A percentile compares a stretch with the other conserved stretches of the same genome.
Conservation (phyloP, 2,888 invertebrate species). For the Cecidostiba fungosa region DNA sequence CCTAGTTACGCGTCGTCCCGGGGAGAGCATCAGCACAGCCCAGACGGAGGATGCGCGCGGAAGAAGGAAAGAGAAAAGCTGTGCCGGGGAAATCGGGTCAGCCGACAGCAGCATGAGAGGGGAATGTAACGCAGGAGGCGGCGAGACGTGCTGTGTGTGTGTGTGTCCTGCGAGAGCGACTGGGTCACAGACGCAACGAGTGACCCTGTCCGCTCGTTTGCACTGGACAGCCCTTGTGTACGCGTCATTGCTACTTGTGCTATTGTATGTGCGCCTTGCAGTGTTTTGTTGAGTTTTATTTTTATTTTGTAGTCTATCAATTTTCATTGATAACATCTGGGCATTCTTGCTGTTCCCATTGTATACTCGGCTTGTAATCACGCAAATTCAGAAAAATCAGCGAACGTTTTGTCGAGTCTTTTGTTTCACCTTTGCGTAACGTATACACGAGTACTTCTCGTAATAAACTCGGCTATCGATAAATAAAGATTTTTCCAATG, state of each 20-base stretch:
- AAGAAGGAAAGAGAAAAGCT: slow-evolving; percentile 8
- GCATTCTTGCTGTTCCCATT: not conserved
- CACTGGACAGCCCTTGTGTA: not conserved
- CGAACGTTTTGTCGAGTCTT: not conserved
- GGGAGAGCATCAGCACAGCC: not conserved
- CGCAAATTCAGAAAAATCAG: not conserved
- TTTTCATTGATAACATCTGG: not conserved
- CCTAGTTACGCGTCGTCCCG: slow-evolving; percentile 37
- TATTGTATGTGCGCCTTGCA: not conserved
- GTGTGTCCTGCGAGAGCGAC: slow-evolving; percentile 28
- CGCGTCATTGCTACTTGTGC: not conserved
- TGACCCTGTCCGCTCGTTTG: slow-evolving; percentile 13
- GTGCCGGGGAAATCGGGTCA: slow-evolving; percentile 40
- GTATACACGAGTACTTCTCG: too few species aligned
- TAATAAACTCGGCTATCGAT: not conserved
- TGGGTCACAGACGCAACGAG: slow-evolving; percentile 18
- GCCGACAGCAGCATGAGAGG: not conserved
- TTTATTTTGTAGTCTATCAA: not conserved
- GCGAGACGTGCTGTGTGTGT: not conserved
- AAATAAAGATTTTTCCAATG: not conserved
- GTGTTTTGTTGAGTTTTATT: not conserved
- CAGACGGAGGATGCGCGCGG: not conserved
- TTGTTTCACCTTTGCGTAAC: slow-evolving; percentile 9
- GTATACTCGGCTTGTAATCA: not conserved
- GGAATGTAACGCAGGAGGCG: not conserved